phyloP scores from a whole-genome alignment of 2,113 vertebrate species.

The Nannobrachium achirus region DNA sequence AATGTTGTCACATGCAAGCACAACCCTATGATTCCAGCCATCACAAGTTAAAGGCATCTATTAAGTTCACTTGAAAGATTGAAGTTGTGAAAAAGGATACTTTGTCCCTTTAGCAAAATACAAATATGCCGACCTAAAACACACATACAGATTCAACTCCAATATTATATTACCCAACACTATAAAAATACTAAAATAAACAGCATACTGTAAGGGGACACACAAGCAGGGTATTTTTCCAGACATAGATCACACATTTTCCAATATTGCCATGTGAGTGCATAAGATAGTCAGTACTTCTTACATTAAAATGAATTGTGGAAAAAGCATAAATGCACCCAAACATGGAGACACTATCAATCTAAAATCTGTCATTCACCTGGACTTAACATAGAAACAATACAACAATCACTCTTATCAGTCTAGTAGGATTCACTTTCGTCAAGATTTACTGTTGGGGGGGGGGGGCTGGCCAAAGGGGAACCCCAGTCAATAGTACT shows the following conservation, averaged over 20 bases:
- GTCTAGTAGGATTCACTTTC: neutral
- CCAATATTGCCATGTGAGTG: neutral
- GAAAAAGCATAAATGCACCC: no score
- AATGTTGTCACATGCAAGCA: neutral
- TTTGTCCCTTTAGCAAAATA: no score
- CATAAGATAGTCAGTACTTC: neutral
- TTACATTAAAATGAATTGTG: neutral
- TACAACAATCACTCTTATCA: neutral
- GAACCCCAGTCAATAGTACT: no score
- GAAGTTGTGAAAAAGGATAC: no score
- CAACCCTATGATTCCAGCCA: neutral
- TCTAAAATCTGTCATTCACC: neutral
- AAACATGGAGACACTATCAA: neutral
- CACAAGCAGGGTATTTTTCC: neutral
- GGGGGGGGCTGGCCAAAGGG: no score
- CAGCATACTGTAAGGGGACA: no score
- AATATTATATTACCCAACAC: slow-evolving; percentile 6
- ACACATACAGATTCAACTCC: neutral
- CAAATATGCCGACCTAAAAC: neutral
- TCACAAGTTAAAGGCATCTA: neutral
- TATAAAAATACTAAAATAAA: neutral
- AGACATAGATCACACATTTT: neutral
- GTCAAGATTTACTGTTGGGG: no score
- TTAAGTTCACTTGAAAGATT: neutral
- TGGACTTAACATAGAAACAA: neutral